A percentile compares a stretch with the other conserved stretches of the same genome.
phyloP scores from a whole-genome alignment of 1,140 invertebrate species.

The Drosophila arawakana region DNA sequence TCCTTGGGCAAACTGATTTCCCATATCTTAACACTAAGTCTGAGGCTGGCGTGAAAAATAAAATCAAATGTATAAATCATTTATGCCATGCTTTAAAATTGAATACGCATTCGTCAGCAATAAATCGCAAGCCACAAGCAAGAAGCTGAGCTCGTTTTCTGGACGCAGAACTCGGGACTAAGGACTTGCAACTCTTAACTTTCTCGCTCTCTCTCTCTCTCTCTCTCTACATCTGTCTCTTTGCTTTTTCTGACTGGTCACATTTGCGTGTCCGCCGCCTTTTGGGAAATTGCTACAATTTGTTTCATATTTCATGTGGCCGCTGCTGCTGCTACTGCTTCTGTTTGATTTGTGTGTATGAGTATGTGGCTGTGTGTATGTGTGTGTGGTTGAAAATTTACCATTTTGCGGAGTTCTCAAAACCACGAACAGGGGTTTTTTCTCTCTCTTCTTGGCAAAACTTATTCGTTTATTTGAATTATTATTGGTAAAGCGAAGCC shows the following conservation, averaged over 20 bases:
- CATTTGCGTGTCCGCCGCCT: slow-evolving; percentile 67
- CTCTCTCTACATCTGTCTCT: slow-evolving; percentile 9
- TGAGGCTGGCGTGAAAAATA: slow-evolving; percentile 63
- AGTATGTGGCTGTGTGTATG: background rate
- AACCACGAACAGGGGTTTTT: slow-evolving; percentile 18
- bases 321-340: slow-evolving; percentile 35
- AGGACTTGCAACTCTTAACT: slow-evolving; percentile 19
- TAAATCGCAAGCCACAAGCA: slow-evolving; percentile 56
- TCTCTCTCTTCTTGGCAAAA: slow-evolving; percentile 28
- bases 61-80: slow-evolving; percentile 83
- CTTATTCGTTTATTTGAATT: slow-evolving; percentile 62
- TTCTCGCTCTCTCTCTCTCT: slow-evolving; percentile 15
- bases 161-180: background rate
- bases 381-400: slow-evolving; percentile 27
- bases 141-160: slow-evolving; percentile 25
- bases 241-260: slow-evolving; percentile 46
- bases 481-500: slow-evolving; percentile 61
- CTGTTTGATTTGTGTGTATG: slow-evolving; percentile 27
- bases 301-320: slow-evolving; percentile 78
- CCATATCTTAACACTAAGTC: slow-evolving; percentile 52
- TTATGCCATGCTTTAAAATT: slow-evolving; percentile 73
- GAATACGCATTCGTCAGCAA: slow-evolving; percentile 82
- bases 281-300: slow-evolving; percentile 78
- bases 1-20: slow-evolving; percentile 61
- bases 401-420: slow-evolving; percentile 40